phyloP scores from a whole-genome alignment of 2,113 vertebrate species.

The Tursiops truncatus region DNA sequence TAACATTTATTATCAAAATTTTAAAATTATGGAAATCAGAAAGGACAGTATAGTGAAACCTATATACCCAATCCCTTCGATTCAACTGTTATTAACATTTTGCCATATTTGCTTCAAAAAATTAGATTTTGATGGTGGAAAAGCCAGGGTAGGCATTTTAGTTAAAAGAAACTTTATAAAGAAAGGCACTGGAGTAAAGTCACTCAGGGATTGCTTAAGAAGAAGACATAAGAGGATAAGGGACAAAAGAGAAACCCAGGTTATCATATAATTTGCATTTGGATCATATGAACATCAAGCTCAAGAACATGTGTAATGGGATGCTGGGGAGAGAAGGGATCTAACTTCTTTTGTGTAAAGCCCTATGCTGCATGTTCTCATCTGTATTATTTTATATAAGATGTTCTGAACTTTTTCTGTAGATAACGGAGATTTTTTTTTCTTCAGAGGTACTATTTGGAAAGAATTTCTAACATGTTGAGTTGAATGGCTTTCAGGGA shows the following conservation, averaged over 20 bases:
- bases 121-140: background rate
- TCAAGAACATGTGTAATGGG: background rate
- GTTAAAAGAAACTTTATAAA: background rate
- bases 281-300: background rate
- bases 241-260: background rate
- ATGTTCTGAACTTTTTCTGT: background rate
- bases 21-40: background rate
- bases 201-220: background rate
- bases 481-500: background rate
- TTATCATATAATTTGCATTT: background rate
- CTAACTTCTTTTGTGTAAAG: background rate
- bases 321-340: background rate
- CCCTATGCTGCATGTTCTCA: background rate
- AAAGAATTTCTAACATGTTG: background rate
- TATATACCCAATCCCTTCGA: background rate
- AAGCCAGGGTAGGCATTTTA: background rate
- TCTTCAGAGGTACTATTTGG: background rate
- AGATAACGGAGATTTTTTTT: background rate
- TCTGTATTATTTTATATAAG: background rate
- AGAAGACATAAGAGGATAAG: background rate
- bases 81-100: background rate
- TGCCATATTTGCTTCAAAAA: background rate
- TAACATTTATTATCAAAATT: constrained; percentile 25
- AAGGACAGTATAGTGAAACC: background rate
- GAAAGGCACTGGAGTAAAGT: background rate